Evolutionary conservation across 2,113 vertebrate species (phyloP), one percentile per base, ranked within the genome.

Genomic region (Epinephelus fuscoguttatus): DNA sequence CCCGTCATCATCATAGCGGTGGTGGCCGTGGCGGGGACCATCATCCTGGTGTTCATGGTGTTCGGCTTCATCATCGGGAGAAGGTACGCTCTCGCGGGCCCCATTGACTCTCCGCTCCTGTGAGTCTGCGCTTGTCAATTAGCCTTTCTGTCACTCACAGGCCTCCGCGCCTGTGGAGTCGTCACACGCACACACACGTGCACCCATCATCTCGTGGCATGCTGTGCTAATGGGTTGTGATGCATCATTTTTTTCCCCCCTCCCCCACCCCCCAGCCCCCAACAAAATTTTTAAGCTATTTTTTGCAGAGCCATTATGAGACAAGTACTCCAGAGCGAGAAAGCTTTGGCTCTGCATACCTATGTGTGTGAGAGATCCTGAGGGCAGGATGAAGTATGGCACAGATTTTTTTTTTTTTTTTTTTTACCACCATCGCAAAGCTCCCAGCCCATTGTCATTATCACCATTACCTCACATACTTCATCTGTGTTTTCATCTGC

Each of bases 51-150:
- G 67, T 99, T 99, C 95, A 99, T 99, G 98, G 98, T 99, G 82
- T 99, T 99, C 81, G 98, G 98, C 91, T 99, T 99, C 96, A 99
- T 99, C 96, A 99, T 99, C 4, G 98, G 98, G 94, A 96, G 98
- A 97, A 99, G 98, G 98, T 99, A 98, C 94, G 92, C 83, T 95
- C 86, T 92, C 94, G 94, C 93, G 92, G 95, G 93, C 94, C 94
- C 95, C 93, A 91, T 95, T 95, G 95, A 96, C 94, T 95, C 94
- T 89, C 95, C 95, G 92, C 94, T 96, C 86, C 95, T 95, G 96
- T 96, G 95, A 96, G 95, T 96, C 93, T 94, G 91, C 83, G 92
- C 94, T 95, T 94, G 91, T 94, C 93, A 93, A 89, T 95, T 94
- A 94, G 92, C 90, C 78, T 95, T 94, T 94, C 89, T 94, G 90